A percentile compares a stretch with the other conserved stretches of the same genome.
Conservation (phyloP, 2,797 vertebrate species). For the Spinibarbus caldwelli region DNA sequence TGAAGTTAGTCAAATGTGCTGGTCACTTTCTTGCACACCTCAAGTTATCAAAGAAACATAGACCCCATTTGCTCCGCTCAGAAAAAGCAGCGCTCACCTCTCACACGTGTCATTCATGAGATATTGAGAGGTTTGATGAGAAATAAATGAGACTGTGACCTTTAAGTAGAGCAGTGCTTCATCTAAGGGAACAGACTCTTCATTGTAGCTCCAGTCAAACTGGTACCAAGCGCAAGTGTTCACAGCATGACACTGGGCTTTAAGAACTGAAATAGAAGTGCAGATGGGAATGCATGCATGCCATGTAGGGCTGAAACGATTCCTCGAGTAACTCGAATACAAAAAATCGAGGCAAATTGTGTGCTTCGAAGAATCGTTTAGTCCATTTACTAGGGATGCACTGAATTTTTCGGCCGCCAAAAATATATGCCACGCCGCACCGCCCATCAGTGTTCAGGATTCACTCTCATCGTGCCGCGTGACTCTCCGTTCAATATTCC, state of each 20-base stretch:
- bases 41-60: background rate
- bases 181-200: conserved; percentile 38
- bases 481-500: no score
- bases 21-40: background rate
- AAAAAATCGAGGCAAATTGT: no score
- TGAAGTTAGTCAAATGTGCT: background rate
- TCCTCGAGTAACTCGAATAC: no score
- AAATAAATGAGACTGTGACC: background rate
- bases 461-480: no score
- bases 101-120: background rate
- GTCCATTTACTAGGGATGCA: no score
- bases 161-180: conserved; percentile 29
- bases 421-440: no score
- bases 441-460: no score
- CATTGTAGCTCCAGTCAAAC: conserved; percentile 38
- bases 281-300: conserved; percentile 8
- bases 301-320: no score
- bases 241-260: conserved; percentile 26
- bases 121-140: conserved; percentile 38
- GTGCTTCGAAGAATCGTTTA: no score
- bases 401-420: no score
- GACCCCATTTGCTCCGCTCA: background rate
- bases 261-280: conserved; percentile 24
- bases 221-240: conserved; percentile 48
- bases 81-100: background rate